These are phyloP conservation scores for Dromius quadrimaculatus DNA, from an alignment of 2,888 invertebrate species.

Conservation along the genomic window DNA sequence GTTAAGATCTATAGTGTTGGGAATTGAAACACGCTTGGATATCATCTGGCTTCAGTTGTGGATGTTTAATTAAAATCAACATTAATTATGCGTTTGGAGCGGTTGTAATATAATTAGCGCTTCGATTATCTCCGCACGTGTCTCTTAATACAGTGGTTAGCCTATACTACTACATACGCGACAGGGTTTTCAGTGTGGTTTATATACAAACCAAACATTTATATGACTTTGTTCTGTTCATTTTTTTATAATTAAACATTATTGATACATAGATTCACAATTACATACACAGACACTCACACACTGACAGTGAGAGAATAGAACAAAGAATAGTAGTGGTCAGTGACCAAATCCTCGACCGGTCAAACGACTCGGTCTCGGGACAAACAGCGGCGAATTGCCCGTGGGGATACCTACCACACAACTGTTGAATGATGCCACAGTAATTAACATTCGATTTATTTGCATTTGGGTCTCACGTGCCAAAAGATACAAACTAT, in stretches of 20 bases:
- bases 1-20: too few species aligned
- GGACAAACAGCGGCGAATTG: not conserved
- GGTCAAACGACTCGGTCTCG: conserved; percentile 2
- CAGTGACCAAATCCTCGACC: conserved; percentile 31
- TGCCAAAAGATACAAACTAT: too few species aligned
- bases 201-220: too few species aligned
- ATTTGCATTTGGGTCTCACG: not conserved
- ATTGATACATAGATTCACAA: not conserved
- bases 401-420: not conserved
- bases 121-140: conserved; percentile 28
- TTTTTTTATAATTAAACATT: too few species aligned
- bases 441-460: not conserved
- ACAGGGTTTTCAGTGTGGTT: too few species aligned
- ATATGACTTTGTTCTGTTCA: too few species aligned
- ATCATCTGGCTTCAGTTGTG: not conserved
- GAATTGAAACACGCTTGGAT: conserved; percentile 2
- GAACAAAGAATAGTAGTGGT: conserved; percentile 25
- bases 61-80: conserved; percentile 30
- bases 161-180: not conserved
- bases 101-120: conserved; percentile 25
- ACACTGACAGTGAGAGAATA: too few species aligned
- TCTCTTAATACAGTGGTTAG: not conserved
- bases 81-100: conserved; percentile 21
- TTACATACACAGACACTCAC: conserved; percentile 10
- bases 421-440: conserved; percentile 19